These are phyloP conservation scores for Ursus arctos DNA, from an alignment of 2,113 vertebrate genomes.

Conservation along the genomic window DNA sequence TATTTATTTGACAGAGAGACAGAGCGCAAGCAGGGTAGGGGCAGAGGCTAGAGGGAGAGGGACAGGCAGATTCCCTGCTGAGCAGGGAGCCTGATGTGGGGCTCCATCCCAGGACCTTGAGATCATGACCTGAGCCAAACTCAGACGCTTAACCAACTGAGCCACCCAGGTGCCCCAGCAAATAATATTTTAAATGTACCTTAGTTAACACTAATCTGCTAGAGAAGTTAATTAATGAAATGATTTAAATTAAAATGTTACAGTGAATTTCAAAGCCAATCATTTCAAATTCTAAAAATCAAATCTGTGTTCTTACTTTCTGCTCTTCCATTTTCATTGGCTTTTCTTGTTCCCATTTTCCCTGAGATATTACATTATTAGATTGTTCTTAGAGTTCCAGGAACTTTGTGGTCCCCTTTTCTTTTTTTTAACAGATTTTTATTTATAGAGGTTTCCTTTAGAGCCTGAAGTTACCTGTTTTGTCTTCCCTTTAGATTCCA, in stretches of 20 bases:
- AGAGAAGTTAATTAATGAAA: slow-evolving; percentile 21
- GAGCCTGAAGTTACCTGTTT: background rate
- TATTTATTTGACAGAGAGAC: background rate
- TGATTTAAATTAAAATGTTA: slow-evolving; percentile 8
- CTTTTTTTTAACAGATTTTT: background rate
- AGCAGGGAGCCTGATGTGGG: too few species aligned
- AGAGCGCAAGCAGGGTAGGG: background rate
- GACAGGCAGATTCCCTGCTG: background rate
- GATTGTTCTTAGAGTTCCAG: background rate
- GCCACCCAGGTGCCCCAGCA: background rate
- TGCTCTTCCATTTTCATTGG: background rate
- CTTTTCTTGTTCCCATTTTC: slow-evolving; percentile 23
- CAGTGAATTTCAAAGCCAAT: background rate
- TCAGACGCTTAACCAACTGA: background rate
- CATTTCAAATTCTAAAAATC: slow-evolving; percentile 28
- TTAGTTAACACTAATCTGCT: background rate
- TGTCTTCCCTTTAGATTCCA: background rate
- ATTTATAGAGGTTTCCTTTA: background rate
- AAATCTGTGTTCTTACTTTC: background rate
- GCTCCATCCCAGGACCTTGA: background rate
- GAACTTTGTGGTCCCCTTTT: background rate
- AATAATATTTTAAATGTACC: slow-evolving; percentile 12
- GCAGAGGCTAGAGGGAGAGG: background rate
- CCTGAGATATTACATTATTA: slow-evolving; percentile 2
- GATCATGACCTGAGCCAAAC: background rate